phyloP scores from a whole-genome alignment of 1,140 invertebrate species.

The Bombus ignitus region DNA sequence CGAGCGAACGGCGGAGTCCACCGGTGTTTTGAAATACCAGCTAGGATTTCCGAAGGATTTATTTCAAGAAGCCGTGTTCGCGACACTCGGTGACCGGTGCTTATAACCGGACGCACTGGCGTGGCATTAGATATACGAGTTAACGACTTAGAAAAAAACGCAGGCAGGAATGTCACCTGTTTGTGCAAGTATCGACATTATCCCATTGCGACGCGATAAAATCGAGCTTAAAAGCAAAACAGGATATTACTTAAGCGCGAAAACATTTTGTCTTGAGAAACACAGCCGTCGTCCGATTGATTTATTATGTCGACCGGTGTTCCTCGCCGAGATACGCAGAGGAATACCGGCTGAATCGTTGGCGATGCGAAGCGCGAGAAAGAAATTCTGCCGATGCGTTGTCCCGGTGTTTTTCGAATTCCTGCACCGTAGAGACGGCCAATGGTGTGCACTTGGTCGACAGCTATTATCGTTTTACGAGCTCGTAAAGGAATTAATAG shows the following conservation, averaged over 20 bases:
- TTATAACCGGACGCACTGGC: constrained; percentile 59
- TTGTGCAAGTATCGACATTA: constrained; percentile 66
- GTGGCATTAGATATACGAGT: constrained; percentile 63
- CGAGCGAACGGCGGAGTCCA: not conserved
- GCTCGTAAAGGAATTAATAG: constrained; percentile 19
- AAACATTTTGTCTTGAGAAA: constrained; percentile 67
- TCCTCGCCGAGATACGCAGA: not conserved
- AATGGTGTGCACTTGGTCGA: not conserved
- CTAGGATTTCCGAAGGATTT: constrained; percentile 50
- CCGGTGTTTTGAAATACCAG: constrained; percentile 42
- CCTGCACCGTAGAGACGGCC: not conserved
- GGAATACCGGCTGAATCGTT: not conserved
- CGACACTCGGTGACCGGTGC: constrained; percentile 37
- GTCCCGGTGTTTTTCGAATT: not conserved
- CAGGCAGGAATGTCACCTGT: constrained; percentile 67
- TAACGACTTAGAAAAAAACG: not conserved
- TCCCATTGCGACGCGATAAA: constrained; percentile 41
- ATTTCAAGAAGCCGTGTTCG: constrained; percentile 44
- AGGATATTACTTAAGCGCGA: constrained; percentile 61
- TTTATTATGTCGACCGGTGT: constrained; percentile 35
- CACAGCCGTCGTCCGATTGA: constrained; percentile 41
- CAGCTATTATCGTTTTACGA: constrained; percentile 26
- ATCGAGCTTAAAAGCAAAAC: constrained; percentile 62
- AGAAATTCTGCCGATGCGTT: not conserved
- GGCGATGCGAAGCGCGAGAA: not conserved